Percentiles rank a stretch among this genome's conserved stretches.
phyloP scores from a whole-genome alignment of 1,140 invertebrate genomes.

The Orchestia grillus region DNA sequence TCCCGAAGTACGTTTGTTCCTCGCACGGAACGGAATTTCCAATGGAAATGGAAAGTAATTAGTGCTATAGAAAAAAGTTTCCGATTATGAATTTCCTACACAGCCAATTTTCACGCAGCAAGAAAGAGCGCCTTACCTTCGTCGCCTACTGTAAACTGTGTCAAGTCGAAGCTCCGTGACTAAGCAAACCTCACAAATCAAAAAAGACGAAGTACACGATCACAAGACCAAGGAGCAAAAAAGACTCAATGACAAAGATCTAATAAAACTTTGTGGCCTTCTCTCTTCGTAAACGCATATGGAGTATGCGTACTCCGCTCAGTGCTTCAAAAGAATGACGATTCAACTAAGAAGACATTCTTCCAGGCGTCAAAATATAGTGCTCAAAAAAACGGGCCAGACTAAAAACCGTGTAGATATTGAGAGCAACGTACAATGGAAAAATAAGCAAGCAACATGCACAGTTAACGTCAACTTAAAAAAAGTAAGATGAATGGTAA shows the following conservation, averaged over 20 bases:
- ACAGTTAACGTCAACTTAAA: neutral
- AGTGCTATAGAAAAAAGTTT: neutral
- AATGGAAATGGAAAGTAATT: neutral
- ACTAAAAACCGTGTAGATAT: slow-evolving; percentile 7
- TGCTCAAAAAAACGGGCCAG: slow-evolving; percentile 21
- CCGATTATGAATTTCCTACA: neutral
- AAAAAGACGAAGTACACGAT: slow-evolving; percentile 2
- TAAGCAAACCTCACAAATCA: slow-evolving; percentile 42
- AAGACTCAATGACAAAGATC: neutral
- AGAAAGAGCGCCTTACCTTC: slow-evolving; percentile 12
- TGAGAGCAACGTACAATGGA: neutral
- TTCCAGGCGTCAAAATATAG: slow-evolving; percentile 31
- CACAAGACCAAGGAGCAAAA: neutral
- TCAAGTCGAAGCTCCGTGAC: slow-evolving; percentile 16
- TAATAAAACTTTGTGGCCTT: neutral
- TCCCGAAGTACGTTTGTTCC: neutral
- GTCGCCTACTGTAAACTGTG: neutral
- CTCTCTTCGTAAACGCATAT: slow-evolving; percentile 5
- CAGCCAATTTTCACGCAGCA: slow-evolving; percentile 2
- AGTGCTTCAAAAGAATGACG: neutral
- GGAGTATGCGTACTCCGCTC: neutral
- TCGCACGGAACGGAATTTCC: neutral
- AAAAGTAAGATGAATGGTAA: slow-evolving; percentile 15
- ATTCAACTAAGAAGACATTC: slow-evolving; percentile 4
- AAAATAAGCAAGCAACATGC: slow-evolving; percentile 52